Conservation (phyloP, 2,113 vertebrate species). For the Mystacornis crossleyi region DNA sequence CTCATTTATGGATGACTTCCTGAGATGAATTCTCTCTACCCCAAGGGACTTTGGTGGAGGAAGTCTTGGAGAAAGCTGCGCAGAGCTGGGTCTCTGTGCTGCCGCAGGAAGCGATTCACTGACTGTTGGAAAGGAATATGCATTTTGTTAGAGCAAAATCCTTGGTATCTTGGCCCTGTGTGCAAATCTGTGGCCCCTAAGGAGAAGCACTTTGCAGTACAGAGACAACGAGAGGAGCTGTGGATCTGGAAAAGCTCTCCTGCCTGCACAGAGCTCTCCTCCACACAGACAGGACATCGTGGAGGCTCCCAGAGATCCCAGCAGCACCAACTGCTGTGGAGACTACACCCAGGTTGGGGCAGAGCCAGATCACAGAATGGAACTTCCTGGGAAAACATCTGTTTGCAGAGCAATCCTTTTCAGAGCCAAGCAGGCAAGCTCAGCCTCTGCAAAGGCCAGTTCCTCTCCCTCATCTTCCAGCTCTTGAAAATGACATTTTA, state of each 20-base stretch:
- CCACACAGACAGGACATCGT: fast-evolving
- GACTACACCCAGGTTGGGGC: background rate
- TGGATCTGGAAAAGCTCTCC: background rate
- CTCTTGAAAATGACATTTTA: background rate
- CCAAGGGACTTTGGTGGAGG: slow-evolving; percentile 84
- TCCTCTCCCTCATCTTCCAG: background rate
- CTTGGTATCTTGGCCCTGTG: background rate
- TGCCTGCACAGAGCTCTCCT: background rate
- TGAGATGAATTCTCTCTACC: slow-evolving; percentile 76
- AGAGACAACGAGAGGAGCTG: background rate
- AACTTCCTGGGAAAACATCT: slow-evolving; percentile 14
- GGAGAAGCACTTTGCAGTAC: background rate
- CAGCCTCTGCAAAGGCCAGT: background rate
- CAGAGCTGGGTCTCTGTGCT: slow-evolving; percentile 82
- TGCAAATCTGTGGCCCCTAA: background rate
- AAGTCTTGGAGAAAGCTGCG: slow-evolving; percentile 87
- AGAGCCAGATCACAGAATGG: background rate
- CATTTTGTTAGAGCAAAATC: background rate
- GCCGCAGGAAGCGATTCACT: slow-evolving; percentile 74
- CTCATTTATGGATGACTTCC: slow-evolving; percentile 77
- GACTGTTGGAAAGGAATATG: slow-evolving; percentile 13
- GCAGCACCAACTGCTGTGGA: fast-evolving
- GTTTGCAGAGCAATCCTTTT: background rate
- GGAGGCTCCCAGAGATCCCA: background rate
- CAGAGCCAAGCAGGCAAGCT: background rate